Evolutionary conservation across 2,888 invertebrate genomes (phyloP).

Genomic region (Carcina quercana): DNA sequence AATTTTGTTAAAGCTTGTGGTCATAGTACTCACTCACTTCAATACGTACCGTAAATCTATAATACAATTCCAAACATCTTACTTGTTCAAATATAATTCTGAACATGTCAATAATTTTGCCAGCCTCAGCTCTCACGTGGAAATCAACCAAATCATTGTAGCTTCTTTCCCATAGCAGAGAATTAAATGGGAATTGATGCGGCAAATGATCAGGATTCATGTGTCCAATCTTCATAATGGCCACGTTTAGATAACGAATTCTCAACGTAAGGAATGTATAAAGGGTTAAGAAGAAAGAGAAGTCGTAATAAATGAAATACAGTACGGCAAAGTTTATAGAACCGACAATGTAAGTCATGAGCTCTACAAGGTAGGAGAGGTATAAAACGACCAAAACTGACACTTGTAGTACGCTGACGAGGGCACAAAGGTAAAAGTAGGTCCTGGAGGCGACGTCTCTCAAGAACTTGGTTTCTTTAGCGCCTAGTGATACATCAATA

Average conservation of each 20-base stretch:
- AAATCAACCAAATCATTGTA: conserved; percentile 34
- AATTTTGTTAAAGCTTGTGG: too few species aligned
- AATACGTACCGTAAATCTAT: conserved; percentile 36
- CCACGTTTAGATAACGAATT: conserved; percentile 42
- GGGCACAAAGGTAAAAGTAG: conserved; percentile 15
- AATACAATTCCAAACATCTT: conserved; percentile 25
- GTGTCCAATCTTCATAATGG: conserved; percentile 37
- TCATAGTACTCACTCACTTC: too few species aligned
- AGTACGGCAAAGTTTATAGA: conserved; percentile 27
- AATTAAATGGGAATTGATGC: conserved; percentile 32
- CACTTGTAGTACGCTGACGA: conserved; percentile 23
- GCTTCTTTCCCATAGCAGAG: conserved; percentile 35
- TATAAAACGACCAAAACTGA: conserved; percentile 14
- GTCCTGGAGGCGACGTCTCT: conserved; percentile 26
- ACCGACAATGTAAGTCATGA: conserved; percentile 24
- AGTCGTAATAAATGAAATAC: conserved; percentile 33
- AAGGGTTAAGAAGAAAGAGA: conserved; percentile 25
- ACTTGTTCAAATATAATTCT: conserved; percentile 32
- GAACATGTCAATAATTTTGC: conserved; percentile 29
- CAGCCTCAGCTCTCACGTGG: conserved; percentile 23
- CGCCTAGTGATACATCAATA: conserved; percentile 40
- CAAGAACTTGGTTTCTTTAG: conserved; percentile 43
- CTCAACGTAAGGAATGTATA: conserved; percentile 30
- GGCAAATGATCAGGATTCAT: conserved; percentile 37
- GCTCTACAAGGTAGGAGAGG: conserved; percentile 9